phyloP scores from a whole-genome alignment of 2,113 vertebrate species.

The Lamprologus ornatipinnis region DNA sequence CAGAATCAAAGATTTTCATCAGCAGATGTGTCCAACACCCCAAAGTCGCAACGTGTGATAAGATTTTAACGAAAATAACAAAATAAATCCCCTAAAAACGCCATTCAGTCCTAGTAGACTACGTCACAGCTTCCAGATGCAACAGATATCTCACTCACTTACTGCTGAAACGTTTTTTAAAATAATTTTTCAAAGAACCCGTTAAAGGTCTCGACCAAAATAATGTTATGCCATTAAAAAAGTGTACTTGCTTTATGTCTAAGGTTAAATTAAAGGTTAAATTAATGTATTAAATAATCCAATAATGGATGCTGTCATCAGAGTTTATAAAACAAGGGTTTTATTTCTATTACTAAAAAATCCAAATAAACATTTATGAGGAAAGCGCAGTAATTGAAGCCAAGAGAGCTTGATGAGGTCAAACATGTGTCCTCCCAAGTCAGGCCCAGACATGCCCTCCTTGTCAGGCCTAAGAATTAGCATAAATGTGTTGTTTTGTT shows the following conservation, averaged over 20 bases:
- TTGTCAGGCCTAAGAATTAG: background rate
- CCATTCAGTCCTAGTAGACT: background rate
- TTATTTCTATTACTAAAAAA: background rate
- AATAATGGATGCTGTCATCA: background rate
- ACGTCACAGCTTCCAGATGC: background rate
- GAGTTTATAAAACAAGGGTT: background rate
- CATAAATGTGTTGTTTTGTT: background rate
- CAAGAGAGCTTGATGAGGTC: background rate
- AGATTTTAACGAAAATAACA: background rate
- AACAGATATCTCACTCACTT: fast-evolving
- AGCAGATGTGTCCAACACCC: background rate
- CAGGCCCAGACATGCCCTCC: background rate
- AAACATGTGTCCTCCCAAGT: background rate
- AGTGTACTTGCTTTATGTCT: background rate
- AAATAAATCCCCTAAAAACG: background rate
- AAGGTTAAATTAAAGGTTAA: background rate
- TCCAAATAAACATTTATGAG: background rate
- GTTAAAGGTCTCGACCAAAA: background rate
- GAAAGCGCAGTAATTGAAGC: fast-evolving
- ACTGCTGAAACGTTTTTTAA: fast-evolving
- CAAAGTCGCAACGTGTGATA: background rate
- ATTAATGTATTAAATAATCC: background rate
- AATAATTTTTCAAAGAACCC: background rate
- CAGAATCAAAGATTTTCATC: background rate
- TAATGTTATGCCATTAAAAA: background rate